Evolutionary conservation across 2,797 vertebrate species (phyloP), one percentile per base, ranked within the genome.

Genomic region (Gymnoscopelus microlampas): DNA sequence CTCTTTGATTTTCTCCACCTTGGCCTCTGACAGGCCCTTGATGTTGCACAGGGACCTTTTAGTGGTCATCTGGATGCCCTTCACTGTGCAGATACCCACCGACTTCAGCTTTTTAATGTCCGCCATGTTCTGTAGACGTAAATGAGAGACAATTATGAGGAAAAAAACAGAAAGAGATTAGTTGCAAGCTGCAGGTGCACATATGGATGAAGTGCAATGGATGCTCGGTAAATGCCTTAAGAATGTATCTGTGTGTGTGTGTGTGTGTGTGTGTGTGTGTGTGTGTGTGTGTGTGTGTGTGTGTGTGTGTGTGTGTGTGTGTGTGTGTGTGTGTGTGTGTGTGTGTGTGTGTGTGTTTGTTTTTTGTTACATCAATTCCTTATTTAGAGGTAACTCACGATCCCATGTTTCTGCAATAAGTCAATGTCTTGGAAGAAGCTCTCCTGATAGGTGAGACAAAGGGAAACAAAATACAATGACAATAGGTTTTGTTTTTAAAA

Each of bases 1-100:
- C 75, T 99, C 98, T 91, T 99, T 99, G 81, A 99, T 99, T 89
- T 99, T 99, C 76, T 99, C 98, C 86, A 99, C 98, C 89, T 99
- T 99, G 54, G 96, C 97, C 85, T 99, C 98, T 1, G 98, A 99
- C 74, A 99, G 93, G 12, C 98, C 98, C 86, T 99, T 99, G 73
- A 99, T 94, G 71, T 97, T 99, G 90, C 96, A 96, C 50, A 99
- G 87, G 3, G 96, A 92, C 63, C 95, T 96, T 65, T 95, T 95
- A 3, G 98, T 99, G 2, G 96, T 98, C 98, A 99, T 99, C 86
- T 99, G 98, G 88, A 99, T 97, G 55, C 98, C 98, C 89, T 97
- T 98, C 71, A 99, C 88, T 0, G 98, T 99, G 86, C 98, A 99
- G 90, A 99, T 99, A 51, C 98, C 98, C 77, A 97, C 96, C 9